Conservation (phyloP, 1,140 invertebrate species). For the Leptonema lineaticorne region DNA sequence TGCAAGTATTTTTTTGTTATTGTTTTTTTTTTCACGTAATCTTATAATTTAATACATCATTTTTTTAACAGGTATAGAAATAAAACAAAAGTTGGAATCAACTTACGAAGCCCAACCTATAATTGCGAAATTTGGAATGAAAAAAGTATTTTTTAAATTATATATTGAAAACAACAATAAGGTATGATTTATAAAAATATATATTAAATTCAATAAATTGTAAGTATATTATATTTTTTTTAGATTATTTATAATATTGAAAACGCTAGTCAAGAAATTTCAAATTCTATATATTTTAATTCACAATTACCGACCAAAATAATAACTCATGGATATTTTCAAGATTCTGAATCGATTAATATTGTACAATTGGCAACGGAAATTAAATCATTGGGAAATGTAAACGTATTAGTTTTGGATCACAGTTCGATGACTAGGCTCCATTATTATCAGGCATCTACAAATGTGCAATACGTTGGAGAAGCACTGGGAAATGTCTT, state of each 20-base stretch:
- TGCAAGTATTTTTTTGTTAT: no score
- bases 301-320: not conserved
- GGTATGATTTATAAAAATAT: no score
- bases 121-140: no score
- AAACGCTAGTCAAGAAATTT: not conserved
- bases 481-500: constrained; percentile 45
- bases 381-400: not conserved
- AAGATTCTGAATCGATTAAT: not conserved
- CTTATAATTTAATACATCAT: no score
- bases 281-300: not conserved
- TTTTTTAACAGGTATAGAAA: no score
- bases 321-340: not conserved
- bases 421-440: not conserved
- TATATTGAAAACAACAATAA: no score
- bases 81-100: no score
- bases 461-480: constrained; percentile 49
- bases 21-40: no score
- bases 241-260: not conserved
- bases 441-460: constrained; percentile 47
- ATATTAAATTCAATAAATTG: no score
- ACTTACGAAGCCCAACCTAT: no score
- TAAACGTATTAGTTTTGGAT: not conserved
- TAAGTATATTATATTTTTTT: no score
- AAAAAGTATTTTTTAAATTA: no score
- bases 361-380: not conserved